A percentile compares a stretch with the other conserved stretches of the same genome.
Evolutionary conservation across 2,888 invertebrate genomes (phyloP).

Genomic region (Polylopha cassiicola): DNA sequence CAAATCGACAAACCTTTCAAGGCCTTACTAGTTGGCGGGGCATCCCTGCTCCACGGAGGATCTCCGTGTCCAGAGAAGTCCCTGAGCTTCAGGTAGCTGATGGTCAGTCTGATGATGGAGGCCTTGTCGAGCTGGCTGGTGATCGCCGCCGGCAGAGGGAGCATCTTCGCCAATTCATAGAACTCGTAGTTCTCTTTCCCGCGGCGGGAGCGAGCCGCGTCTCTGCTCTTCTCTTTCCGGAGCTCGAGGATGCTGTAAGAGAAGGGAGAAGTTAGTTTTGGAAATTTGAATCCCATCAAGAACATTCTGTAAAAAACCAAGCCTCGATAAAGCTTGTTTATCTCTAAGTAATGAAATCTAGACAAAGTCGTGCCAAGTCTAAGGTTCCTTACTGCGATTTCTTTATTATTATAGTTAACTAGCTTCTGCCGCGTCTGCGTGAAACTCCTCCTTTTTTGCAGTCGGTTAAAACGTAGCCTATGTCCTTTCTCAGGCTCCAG

Average conservation of each 20-base stretch:
- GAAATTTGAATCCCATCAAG: too few species aligned
- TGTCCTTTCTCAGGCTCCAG: too few species aligned
- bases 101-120: conserved; percentile 96
- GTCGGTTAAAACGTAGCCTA: too few species aligned
- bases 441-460: too few species aligned
- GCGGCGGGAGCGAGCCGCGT: conserved; percentile 92
- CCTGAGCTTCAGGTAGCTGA: conserved; percentile 94
- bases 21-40: conserved; percentile 85
- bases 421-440: too few species aligned
- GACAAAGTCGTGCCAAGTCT: too few species aligned
- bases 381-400: too few species aligned
- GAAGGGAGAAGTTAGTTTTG: conserved; percentile 34
- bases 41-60: conserved; percentile 95
- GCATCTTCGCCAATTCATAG: conserved; percentile 96
- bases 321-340: too few species aligned
- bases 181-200: conserved; percentile 98
- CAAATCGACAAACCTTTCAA: conserved; percentile 84
- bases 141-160: conserved; percentile 92
- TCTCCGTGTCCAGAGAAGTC: conserved; percentile 98
- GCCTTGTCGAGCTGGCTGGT: conserved; percentile 97
- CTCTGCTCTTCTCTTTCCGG: conserved; percentile 94
- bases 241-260: conserved; percentile 92
- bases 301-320: too few species aligned
- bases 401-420: too few species aligned
- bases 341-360: too few species aligned